These are phyloP conservation scores for Temnothorax rugatulus DNA, from an alignment of 2,888 invertebrate genomes.

Conservation along the genomic window DNA sequence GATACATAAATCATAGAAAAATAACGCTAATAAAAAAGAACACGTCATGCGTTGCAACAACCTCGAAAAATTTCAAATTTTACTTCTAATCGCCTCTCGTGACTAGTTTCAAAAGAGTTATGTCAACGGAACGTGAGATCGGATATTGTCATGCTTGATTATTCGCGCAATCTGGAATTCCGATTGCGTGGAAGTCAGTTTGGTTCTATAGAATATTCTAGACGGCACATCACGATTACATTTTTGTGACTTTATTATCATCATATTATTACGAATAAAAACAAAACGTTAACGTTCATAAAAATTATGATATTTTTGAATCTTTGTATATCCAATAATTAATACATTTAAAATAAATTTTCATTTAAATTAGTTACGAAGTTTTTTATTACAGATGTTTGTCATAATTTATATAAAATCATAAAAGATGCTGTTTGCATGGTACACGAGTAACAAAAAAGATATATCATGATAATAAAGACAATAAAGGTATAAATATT, in stretches of 20 bases:
- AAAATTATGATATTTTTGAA: not conserved
- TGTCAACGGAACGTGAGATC: slow-evolving; percentile 11
- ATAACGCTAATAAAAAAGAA: slow-evolving; percentile 27
- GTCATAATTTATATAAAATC: not conserved
- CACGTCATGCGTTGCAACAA: not conserved
- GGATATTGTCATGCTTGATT: not conserved
- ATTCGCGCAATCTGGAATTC: slow-evolving; percentile 14
- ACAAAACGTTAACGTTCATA: not conserved
- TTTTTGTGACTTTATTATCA: slow-evolving; percentile 13
- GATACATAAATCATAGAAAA: not conserved
- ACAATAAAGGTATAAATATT: slow-evolving; percentile 24
- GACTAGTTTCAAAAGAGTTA: slow-evolving; percentile 5
- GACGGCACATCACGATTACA: not conserved
- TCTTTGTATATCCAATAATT: not conserved
- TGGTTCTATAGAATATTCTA: slow-evolving; percentile 3
- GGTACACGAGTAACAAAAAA: not conserved
- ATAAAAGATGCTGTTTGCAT: not conserved
- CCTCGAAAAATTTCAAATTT: not conserved
- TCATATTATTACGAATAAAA: not conserved
- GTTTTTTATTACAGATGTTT: not conserved
- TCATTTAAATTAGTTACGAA: not conserved
- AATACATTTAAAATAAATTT: not conserved
- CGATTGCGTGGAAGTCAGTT: not conserved
- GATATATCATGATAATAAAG: not conserved
- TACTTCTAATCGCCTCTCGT: not conserved